Evolutionary conservation across 1,140 invertebrate genomes (phyloP), one percentile per base, ranked within the genome.

Genomic region (Pemphigus obesinymphae): DNA sequence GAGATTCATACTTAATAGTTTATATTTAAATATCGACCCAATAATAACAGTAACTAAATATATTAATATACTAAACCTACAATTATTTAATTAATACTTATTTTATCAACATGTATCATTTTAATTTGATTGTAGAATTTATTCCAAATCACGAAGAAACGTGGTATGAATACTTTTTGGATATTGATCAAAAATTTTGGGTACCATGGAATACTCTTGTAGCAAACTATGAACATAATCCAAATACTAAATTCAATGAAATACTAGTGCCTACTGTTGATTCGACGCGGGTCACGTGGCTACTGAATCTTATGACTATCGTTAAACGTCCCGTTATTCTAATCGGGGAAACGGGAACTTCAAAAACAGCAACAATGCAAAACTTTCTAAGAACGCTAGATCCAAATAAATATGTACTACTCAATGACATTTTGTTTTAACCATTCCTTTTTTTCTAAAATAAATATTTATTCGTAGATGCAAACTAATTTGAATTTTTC

Each of bases 201-300:
- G 89, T 92, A n/a, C 92, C 95, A 10, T 97, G 95, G 95, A 90
- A 91, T 82, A 91, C 90, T 88, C 85, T 95, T 34, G 91, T 97
- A 7, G 91, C 92, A 0, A 85, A 89, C 13, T 97, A 97, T 85
- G 84, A 90, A 0, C 95, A 97, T 85, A 90, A 94, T 84, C 23
- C 76, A 8, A 87, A 89, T 1, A 85, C 88, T 0, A 91, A 90
- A 84, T 96, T 95, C 86, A 92, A 91, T 20, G 91, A 96, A 75
- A 96, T 97, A 85, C 88, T 97, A 17, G 95, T 97, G 3, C 95
- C 95, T 0, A 97, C 95, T 0, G 89, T 95, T 0, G 95, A 97
- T 85, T 96, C 95, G 0, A 88, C 95, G 10, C 88, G 92, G 68
- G 91, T 92, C 3, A 92, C 90, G 0, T 95, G 94, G 90, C 88